Percentiles rank a stretch among this genome's conserved stretches.
Evolutionary conservation across 2,888 invertebrate genomes (phyloP).

Genomic region (Drymonia ruficornis): DNA sequence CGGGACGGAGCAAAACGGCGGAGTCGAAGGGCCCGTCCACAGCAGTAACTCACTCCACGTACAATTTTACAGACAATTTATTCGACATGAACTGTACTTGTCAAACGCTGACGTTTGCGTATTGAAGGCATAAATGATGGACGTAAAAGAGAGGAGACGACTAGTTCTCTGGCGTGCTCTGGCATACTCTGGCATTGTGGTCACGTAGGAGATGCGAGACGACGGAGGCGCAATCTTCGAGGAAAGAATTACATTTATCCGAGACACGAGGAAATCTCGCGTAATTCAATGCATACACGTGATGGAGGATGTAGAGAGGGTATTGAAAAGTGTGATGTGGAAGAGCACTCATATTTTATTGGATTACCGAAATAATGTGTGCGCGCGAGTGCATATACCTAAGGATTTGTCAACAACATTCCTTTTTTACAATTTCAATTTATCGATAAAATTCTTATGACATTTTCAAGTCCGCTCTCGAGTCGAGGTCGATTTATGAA

Average conservation of each 20-base stretch:
- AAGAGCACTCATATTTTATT: slow-evolving; percentile 16
- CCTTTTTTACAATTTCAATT: too few relatives aligned
- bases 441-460: too few relatives aligned
- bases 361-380: slow-evolving; percentile 7
- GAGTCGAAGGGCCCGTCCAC: slow-evolving; percentile 68
- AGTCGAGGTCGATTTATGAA: too few relatives aligned
- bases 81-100: slow-evolving; percentile 80
- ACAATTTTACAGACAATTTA: slow-evolving; percentile 79
- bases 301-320: slow-evolving; percentile 34
- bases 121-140: slow-evolving; percentile 80
- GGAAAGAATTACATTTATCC: slow-evolving; percentile 81
- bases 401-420: too few relatives aligned
- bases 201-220: slow-evolving; percentile 73
- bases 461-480: too few relatives aligned
- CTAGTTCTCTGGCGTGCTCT: slow-evolving; percentile 57
- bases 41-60: slow-evolving; percentile 75
- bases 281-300: slow-evolving; percentile 76
- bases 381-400: not conserved
- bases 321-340: slow-evolving; percentile 31
- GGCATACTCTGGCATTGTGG: slow-evolving; percentile 76
- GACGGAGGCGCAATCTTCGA: slow-evolving; percentile 76
- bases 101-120: slow-evolving; percentile 80
- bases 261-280: slow-evolving; percentile 74
- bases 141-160: slow-evolving; percentile 73
- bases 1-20: slow-evolving; percentile 56